These are phyloP conservation scores for Amphiura filiformis DNA, from an alignment of 35 echinoderm and acorn worm species.

Conservation along the genomic window DNA sequence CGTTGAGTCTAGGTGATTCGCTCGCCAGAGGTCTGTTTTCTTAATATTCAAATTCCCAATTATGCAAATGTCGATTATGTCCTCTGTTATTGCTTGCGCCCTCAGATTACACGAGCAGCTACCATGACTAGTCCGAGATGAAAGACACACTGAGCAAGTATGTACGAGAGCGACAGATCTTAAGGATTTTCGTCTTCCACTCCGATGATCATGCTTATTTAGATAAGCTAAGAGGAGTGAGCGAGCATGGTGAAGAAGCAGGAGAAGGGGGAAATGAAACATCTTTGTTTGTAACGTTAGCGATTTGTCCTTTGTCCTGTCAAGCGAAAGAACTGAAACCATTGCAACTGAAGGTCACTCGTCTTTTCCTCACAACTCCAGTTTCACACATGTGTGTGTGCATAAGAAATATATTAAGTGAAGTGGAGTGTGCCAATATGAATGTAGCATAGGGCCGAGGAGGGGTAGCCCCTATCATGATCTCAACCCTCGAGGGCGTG, in stretches of 20 bases:
- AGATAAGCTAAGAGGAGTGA: background rate
- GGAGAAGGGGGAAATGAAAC: conserved; percentile 10
- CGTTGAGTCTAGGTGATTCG: background rate
- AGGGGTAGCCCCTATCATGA: no score
- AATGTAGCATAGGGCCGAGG: no score
- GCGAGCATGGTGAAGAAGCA: background rate
- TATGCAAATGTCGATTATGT: background rate
- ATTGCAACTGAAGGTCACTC: no score
- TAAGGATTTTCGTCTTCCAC: conserved; percentile 5
- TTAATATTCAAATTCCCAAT: background rate
- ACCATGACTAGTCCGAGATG: background rate
- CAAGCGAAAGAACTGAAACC: background rate
- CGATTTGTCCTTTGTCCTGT: background rate
- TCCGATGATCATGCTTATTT: background rate
- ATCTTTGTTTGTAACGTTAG: background rate
- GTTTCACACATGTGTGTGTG: no score
- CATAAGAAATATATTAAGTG: no score
- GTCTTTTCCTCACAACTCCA: no score
- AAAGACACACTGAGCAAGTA: background rate
- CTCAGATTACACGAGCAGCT: background rate
- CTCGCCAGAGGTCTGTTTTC: background rate
- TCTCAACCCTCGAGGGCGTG: no score
- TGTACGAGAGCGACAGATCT: background rate
- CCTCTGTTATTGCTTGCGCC: background rate
- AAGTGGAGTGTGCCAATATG: no score